phyloP scores from a whole-genome alignment of 2,888 invertebrate genomes.

The Drosophila anomalata region DNA sequence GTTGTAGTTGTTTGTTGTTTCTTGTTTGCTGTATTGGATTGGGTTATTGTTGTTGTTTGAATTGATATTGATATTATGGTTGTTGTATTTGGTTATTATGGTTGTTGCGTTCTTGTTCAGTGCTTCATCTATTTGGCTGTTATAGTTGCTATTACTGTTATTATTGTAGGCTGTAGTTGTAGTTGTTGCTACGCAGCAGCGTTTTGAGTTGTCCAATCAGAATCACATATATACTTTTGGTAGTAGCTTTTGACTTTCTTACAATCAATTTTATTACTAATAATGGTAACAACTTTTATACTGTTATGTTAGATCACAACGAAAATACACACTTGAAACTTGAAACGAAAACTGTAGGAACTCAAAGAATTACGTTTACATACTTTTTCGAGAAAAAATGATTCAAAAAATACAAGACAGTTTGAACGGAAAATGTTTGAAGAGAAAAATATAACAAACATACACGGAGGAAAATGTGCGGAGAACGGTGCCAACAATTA shows the following conservation, averaged over 20 bases:
- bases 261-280: slow-evolving; percentile 37
- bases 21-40: slow-evolving; percentile 31
- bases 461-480: slow-evolving; percentile 19
- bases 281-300: slow-evolving; percentile 17
- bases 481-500: slow-evolving; percentile 20
- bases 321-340: slow-evolving; percentile 13
- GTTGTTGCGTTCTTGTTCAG: slow-evolving; percentile 47
- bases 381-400: slow-evolving; percentile 6
- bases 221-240: slow-evolving; percentile 45
- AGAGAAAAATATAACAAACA: slow-evolving; percentile 28
- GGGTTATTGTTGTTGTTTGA: slow-evolving; percentile 47
- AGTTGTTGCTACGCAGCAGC: slow-evolving; percentile 61
- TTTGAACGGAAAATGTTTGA: slow-evolving; percentile 21
- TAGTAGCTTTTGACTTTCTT: slow-evolving; percentile 36
- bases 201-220: slow-evolving; percentile 55
- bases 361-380: background rate
- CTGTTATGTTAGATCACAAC: slow-evolving; percentile 8
- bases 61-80: slow-evolving; percentile 29
- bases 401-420: slow-evolving; percentile 24
- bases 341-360: slow-evolving; percentile 37
- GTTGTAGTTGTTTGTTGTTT: slow-evolving; percentile 64
- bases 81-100: slow-evolving; percentile 42
- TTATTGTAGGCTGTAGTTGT: slow-evolving; percentile 23
- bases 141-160: slow-evolving; percentile 29
- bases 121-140: slow-evolving; percentile 41